A percentile compares a stretch with the other conserved stretches of the same genome.
Evolutionary conservation across 23 tunicate species (phyloP).

Genomic region (Ciona savignyi): DNA sequence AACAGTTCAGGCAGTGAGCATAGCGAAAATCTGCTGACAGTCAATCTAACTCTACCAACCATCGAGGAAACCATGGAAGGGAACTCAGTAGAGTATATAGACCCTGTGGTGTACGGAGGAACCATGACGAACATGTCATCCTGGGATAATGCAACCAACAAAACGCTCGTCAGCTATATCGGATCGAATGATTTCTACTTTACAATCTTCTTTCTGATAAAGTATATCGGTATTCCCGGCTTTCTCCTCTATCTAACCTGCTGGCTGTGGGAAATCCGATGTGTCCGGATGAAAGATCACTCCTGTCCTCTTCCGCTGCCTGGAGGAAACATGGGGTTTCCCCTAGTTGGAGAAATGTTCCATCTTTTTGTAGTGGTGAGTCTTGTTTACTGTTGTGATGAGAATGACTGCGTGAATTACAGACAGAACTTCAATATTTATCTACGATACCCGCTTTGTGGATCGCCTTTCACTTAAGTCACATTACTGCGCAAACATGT

Average conservation of each 20-base stretch:
- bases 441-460: no score
- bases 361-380: constrained; percentile 70
- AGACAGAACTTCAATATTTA: no score
- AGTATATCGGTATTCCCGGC: constrained; percentile 28
- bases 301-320: constrained; percentile 63
- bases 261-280: constrained; percentile 53
- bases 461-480: no score
- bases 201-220: background rate
- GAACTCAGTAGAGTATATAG: background rate
- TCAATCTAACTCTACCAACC: background rate
- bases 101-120: background rate
- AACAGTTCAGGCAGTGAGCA: background rate
- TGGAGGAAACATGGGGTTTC: constrained; percentile 76
- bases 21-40: background rate
- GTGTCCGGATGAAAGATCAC: constrained; percentile 35
- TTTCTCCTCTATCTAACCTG: constrained; percentile 22
- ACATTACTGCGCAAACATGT: no score
- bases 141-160: background rate
- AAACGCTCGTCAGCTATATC: background rate
- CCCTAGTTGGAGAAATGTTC: constrained; percentile 84
- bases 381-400: no score
- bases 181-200: background rate
- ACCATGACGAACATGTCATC: background rate
- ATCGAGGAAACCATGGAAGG: background rate
- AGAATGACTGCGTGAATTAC: no score